These are phyloP conservation scores for Apteryx owenii DNA, from an alignment of 2,113 vertebrate genomes.

Conservation along the genomic window DNA sequence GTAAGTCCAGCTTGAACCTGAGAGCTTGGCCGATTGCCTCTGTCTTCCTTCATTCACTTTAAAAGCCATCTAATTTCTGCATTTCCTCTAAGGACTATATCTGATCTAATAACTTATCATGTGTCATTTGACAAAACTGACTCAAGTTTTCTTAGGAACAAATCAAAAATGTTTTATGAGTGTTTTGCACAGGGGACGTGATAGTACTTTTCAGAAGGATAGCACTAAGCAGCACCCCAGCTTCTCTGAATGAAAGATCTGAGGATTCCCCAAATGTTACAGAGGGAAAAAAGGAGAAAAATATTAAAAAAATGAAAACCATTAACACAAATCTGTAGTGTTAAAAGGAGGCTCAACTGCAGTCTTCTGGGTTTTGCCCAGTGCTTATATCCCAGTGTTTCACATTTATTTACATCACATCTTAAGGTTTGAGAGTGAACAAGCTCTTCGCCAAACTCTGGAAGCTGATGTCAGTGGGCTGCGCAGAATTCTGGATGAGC, in stretches of 20 bases:
- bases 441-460: background rate
- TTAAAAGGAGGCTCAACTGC: background rate
- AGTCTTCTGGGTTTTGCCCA: background rate
- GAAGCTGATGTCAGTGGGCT: slow-evolving; percentile 32
- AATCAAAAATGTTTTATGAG: background rate
- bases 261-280: background rate
- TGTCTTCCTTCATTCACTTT: background rate
- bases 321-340: background rate
- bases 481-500: slow-evolving; percentile 25
- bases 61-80: background rate
- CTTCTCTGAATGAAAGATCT: background rate
- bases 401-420: background rate
- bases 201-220: background rate
- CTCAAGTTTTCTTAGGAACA: background rate
- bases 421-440: background rate
- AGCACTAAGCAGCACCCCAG: background rate
- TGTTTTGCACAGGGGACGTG: background rate
- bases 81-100: background rate
- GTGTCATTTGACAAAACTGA: background rate
- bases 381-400: background rate
- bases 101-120: background rate
- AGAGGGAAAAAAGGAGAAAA: background rate
- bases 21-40: background rate
- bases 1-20: slow-evolving; percentile 29
- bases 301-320: background rate